Conservation (phyloP, 2,113 vertebrate genomes). For the Carassius gibelio region DNA sequence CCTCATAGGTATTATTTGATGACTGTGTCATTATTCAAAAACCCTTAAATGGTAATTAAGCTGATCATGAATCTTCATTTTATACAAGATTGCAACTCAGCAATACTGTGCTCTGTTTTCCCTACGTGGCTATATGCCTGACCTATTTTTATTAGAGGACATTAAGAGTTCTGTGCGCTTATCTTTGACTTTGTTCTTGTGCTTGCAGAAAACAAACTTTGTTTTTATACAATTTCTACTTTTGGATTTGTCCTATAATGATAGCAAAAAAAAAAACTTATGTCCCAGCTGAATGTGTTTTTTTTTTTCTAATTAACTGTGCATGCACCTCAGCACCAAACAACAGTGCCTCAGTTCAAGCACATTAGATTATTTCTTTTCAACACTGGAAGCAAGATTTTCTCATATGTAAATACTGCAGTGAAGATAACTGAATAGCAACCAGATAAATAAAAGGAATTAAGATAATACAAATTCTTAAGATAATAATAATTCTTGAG, state of each 20-base stretch:
- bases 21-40: slow-evolving; percentile 9
- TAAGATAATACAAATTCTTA: neutral
- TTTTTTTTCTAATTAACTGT: neutral
- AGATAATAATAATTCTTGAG: neutral
- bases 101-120: neutral
- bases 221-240: neutral
- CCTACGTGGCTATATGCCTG: neutral
- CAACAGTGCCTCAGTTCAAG: neutral
- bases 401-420: no score
- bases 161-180: slow-evolving; percentile 6
- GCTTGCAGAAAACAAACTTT: neutral
- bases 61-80: neutral
- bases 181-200: slow-evolving; percentile 10
- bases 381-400: neutral
- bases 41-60: slow-evolving; percentile 14
- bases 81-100: slow-evolving; percentile 25
- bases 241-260: neutral
- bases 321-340: neutral
- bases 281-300: neutral
- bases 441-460: neutral
- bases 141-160: slow-evolving; percentile 14
- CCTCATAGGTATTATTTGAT: slow-evolving; percentile 4
- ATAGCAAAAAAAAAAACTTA: neutral
- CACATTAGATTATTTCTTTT: neutral
- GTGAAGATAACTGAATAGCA: neutral